Percentiles rank a stretch among this genome's conserved stretches.
Conservation (phyloP, 2,888 invertebrate genomes). For the Amblyjoppa proteus region DNA sequence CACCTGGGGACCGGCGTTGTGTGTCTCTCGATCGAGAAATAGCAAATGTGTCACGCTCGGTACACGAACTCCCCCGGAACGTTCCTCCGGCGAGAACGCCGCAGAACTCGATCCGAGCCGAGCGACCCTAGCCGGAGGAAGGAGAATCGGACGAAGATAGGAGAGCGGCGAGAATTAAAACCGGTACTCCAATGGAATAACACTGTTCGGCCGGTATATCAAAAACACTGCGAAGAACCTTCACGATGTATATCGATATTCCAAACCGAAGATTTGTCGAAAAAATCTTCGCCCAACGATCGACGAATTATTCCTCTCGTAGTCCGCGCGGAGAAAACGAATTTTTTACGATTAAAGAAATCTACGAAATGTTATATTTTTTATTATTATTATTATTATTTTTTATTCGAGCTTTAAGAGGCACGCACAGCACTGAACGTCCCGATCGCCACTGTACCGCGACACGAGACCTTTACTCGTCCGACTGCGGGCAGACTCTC, state of each 20-base stretch:
- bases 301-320: too few relatives aligned
- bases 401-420: neutral
- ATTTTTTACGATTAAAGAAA: neutral
- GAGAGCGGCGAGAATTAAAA: slow-evolving; percentile 11
- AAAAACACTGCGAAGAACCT: neutral
- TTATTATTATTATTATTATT: neutral
- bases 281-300: too few relatives aligned
- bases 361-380: neutral
- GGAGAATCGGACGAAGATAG: slow-evolving; percentile 1
- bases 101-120: slow-evolving; percentile 44
- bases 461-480: neutral
- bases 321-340: neutral
- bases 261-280: too few relatives aligned
- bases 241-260: neutral
- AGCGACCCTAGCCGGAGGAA: neutral
- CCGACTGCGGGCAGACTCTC: neutral
- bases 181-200: slow-evolving; percentile 36
- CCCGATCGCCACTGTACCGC: neutral
- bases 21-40: slow-evolving; percentile 63
- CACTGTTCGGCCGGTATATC: neutral
- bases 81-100: slow-evolving; percentile 2
- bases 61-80: slow-evolving; percentile 43
- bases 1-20: slow-evolving; percentile 27
- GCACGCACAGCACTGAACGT: neutral
- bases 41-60: slow-evolving; percentile 62